Evolutionary conservation across 2,797 vertebrate genomes (phyloP).

Genomic region (Channa striata): DNA sequence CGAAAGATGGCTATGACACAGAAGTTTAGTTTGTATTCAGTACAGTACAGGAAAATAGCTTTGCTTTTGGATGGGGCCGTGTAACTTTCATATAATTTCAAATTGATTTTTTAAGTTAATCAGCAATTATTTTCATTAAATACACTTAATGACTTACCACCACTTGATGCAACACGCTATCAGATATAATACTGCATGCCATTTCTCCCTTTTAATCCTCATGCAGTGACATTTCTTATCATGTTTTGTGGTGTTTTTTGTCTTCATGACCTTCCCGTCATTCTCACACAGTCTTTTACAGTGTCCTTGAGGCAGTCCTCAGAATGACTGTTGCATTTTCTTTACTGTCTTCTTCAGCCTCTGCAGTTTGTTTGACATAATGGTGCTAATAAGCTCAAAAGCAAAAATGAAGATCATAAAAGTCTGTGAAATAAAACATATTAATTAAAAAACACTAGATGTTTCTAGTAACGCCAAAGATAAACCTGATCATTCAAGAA

Average conservation of each 20-base stretch:
- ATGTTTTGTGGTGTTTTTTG: slow-evolving; percentile 21
- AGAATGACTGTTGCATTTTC: too few species aligned
- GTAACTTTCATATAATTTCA: too few species aligned
- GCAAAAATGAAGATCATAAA: not conserved
- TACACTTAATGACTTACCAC: not conserved
- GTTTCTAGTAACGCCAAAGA: not conserved
- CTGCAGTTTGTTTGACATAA: not conserved
- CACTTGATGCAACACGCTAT: too few species aligned
- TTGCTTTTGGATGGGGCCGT: too few species aligned
- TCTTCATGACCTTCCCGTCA: not conserved
- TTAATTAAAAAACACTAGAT: not conserved
- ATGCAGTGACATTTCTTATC: slow-evolving; percentile 28
- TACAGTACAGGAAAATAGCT: not conserved
- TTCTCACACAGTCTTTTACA: not conserved
- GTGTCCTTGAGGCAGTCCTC: not conserved
- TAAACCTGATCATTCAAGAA: not conserved
- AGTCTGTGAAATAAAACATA: not conserved
- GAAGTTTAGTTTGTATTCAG: too few species aligned
- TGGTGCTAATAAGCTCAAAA: not conserved
- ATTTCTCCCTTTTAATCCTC: slow-evolving; percentile 7
- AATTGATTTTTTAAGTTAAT: too few species aligned
- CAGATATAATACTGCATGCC: not conserved
- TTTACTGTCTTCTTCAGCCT: not conserved
- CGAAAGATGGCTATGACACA: too few species aligned
- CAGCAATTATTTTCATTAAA: not conserved